Evolutionary conservation across 2,888 invertebrate species (phyloP).

Genomic region (Macrophya alboannulata): DNA sequence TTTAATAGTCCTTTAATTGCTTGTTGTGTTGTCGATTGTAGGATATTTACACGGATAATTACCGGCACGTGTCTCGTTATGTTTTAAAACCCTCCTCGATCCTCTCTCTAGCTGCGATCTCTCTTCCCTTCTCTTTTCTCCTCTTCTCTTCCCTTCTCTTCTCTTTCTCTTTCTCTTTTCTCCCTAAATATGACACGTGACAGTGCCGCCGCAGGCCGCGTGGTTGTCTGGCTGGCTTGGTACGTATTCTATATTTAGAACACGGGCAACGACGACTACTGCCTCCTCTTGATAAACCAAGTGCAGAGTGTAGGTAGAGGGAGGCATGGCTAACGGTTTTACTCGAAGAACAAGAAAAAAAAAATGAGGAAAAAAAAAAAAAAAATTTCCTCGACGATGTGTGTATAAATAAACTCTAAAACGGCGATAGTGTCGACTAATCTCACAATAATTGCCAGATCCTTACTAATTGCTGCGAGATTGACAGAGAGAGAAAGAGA

Average conservation of each 20-base stretch:
- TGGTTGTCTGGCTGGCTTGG: conserved; percentile 5
- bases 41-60: conserved; percentile 14
- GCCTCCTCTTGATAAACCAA: conserved; percentile 24
- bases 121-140: not conserved
- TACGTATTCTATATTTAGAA: conserved; percentile 36
- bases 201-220: conserved; percentile 13
- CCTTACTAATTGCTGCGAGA: not conserved
- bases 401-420: not conserved
- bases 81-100: conserved; percentile 1
- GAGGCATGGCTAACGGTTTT: not conserved
- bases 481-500: not conserved
- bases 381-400: not conserved
- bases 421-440: conserved; percentile 13
- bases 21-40: not conserved
- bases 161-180: conserved; percentile 7
- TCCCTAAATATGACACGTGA: conserved; percentile 48
- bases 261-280: not conserved
- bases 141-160: not conserved
- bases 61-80: conserved; percentile 13
- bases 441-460: not conserved
- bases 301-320: not conserved
- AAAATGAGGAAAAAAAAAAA: not conserved
- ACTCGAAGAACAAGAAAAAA: not conserved
- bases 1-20: not conserved
- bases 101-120: not conserved